Percentiles rank a stretch among this genome's conserved stretches.
These are phyloP conservation scores for Ariolimax columbianus DNA, from an alignment of 2,888 invertebrate genomes.

Conservation along the genomic window DNA sequence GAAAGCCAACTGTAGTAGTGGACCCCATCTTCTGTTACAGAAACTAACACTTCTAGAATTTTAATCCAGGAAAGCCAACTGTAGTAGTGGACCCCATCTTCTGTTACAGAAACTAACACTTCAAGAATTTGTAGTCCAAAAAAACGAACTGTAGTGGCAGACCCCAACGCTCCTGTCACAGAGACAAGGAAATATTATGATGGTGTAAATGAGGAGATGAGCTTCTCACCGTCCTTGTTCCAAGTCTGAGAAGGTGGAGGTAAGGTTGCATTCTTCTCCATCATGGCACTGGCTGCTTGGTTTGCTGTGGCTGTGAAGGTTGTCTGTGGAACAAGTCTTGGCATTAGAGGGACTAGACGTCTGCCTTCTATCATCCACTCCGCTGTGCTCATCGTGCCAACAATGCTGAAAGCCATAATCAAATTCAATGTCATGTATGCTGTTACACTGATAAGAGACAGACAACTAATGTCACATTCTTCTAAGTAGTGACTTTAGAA, in stretches of 20 bases:
- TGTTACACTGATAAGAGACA: neutral
- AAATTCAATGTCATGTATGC: neutral
- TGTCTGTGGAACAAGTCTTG: conserved; percentile 90
- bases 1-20: too few relatives aligned
- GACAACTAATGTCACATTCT: neutral
- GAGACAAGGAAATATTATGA: too few relatives aligned
- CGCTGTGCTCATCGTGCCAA: conserved; percentile 70
- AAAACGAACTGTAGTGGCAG: too few relatives aligned
- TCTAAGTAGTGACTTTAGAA: too few relatives aligned
- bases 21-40: too few relatives aligned
- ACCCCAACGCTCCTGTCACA: too few relatives aligned
- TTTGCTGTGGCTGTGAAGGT: conserved; percentile 90
- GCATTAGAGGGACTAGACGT: conserved; percentile 88
- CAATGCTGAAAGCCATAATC: conserved; percentile 30
- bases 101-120: too few relatives aligned
- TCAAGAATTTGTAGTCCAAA: too few relatives aligned
- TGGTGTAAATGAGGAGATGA: too few relatives aligned
- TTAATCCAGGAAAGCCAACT: too few relatives aligned
- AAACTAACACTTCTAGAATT: too few relatives aligned
- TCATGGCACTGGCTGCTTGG: conserved; percentile 85
- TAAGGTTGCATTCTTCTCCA: conserved; percentile 82
- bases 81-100: too few relatives aligned
- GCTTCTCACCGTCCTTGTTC: conserved; percentile 68
- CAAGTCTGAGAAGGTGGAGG: conserved; percentile 74
- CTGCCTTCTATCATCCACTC: conserved; percentile 94